These are phyloP conservation scores for Calliopum simillimum DNA, from an alignment of 2,888 invertebrate genomes.

Conservation along the genomic window DNA sequence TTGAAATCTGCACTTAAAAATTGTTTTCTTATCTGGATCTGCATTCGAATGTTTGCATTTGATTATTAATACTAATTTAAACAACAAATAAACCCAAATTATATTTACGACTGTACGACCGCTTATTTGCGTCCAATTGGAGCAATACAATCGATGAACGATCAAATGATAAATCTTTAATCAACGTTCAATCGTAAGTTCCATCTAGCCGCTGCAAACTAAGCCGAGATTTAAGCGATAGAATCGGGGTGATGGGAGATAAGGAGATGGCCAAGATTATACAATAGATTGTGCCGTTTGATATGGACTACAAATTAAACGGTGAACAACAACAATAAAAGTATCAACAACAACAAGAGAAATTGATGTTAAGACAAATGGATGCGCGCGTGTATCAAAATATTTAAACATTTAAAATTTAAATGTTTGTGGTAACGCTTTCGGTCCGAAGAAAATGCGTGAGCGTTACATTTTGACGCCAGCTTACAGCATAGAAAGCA, in stretches of 20 bases:
- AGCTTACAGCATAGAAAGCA: neutral
- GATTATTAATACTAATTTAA: no score
- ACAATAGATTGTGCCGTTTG: constrained; percentile 3
- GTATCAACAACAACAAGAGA: neutral
- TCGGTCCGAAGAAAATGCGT: neutral
- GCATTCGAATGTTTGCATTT: no score
- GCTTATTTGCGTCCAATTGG: neutral
- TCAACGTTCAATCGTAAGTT: neutral
- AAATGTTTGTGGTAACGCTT: constrained; percentile 15
- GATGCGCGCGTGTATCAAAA: constrained; percentile 21
- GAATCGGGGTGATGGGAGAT: neutral
- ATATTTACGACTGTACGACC: neutral
- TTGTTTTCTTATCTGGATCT: no score
- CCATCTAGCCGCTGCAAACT: neutral
- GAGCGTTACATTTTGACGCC: constrained; percentile 12
- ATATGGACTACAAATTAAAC: neutral
- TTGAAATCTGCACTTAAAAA: no score
- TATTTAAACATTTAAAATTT: constrained; percentile 10
- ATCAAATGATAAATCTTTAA: constrained; percentile 8
- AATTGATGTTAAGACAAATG: constrained; percentile 1
- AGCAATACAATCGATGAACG: constrained; percentile 14
- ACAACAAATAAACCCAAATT: no score
- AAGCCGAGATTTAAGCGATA: neutral
- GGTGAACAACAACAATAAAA: neutral
- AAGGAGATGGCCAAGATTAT: neutral